phyloP scores from a whole-genome alignment of 2,888 invertebrate genomes.

The Argyresthia goedartella region DNA sequence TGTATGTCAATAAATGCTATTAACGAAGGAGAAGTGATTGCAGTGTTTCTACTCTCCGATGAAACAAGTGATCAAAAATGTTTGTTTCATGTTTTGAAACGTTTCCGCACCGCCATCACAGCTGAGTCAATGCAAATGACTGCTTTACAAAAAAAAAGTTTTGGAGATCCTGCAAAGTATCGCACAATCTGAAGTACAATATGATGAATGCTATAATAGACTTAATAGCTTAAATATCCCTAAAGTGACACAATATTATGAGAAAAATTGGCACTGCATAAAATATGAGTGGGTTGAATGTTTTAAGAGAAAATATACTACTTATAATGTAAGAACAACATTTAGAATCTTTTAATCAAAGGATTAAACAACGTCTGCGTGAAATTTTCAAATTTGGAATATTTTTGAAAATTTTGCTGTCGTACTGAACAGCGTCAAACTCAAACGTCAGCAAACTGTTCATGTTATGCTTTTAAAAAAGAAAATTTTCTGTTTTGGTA shows the following conservation, averaged over 20 bases:
- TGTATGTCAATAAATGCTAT: conserved; percentile 6
- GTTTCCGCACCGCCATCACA: conserved; percentile 5
- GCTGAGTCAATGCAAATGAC: conserved; percentile 3
- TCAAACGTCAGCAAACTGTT: not conserved
- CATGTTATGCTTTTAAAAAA: not conserved
- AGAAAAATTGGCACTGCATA: not conserved
- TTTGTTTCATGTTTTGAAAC: conserved; percentile 6
- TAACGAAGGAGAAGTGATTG: conserved; percentile 6
- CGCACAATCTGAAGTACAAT: conserved; percentile 5
- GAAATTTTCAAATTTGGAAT: not conserved
- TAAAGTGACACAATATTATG: not conserved
- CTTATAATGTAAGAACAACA: no score
- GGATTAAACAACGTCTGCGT: not conserved
- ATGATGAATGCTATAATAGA: not conserved
- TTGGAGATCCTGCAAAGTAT: conserved; percentile 4
- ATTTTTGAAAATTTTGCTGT: not conserved
- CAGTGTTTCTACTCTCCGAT: conserved; percentile 5
- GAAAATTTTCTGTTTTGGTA: not conserved
- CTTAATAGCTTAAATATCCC: not conserved
- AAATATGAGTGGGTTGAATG: not conserved
- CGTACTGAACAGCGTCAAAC: not conserved
- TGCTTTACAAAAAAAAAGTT: not conserved
- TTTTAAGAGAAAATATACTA: not conserved
- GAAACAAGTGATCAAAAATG: conserved; percentile 6
- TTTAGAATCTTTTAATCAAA: not conserved